phyloP scores from a whole-genome alignment of 2,888 invertebrate species.

The Sminthurides aquaticus region DNA sequence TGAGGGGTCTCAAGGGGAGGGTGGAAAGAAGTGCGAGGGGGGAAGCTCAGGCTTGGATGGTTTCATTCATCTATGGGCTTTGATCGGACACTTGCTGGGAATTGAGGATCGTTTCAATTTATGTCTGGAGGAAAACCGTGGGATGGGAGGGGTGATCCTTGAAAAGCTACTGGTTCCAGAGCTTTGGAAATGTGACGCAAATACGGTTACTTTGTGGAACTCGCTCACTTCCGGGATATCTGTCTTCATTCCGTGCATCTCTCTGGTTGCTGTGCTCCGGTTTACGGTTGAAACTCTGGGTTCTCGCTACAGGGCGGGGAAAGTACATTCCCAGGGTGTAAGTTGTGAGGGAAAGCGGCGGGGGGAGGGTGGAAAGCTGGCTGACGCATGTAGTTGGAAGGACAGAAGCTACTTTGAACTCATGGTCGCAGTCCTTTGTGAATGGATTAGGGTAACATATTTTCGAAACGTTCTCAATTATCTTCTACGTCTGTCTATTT shows the following conservation, averaged over 20 bases:
- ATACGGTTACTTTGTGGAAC: slow-evolving; percentile 28
- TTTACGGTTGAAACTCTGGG: neutral
- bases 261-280: slow-evolving; percentile 24
- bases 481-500: neutral
- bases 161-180: slow-evolving; percentile 29
- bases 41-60: slow-evolving; percentile 24
- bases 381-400: neutral
- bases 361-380: neutral
- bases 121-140: slow-evolving; percentile 25
- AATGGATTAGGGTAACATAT: neutral
- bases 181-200: slow-evolving; percentile 16
- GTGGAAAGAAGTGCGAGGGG: neutral
- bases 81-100: slow-evolving; percentile 37
- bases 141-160: slow-evolving; percentile 22
- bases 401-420: neutral
- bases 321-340: neutral
- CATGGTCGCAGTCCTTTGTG: neutral
- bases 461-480: neutral
- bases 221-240: slow-evolving; percentile 28
- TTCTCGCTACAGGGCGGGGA: neutral
- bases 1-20: slow-evolving; percentile 4
- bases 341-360: neutral
- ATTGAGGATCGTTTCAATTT: slow-evolving; percentile 36
- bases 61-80: slow-evolving; percentile 39
- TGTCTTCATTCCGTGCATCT: slow-evolving; percentile 31